Evolutionary conservation across 2,888 invertebrate species (phyloP).

Genomic region (Tiliacea citrago): DNA sequence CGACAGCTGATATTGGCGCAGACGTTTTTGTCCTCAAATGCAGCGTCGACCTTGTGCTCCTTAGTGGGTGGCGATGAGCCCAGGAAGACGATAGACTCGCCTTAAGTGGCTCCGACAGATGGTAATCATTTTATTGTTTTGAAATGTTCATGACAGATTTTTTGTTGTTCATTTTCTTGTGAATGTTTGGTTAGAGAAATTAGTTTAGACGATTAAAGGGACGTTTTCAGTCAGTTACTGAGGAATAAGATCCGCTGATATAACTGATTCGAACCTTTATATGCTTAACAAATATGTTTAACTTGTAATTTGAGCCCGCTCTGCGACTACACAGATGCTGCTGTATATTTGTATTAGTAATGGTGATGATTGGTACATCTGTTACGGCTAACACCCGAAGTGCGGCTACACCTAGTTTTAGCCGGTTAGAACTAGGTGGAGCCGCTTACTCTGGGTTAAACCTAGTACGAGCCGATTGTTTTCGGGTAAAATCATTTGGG

Average conservation of each 20-base stretch:
- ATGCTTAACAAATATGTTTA: neutral
- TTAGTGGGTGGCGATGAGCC: conserved; percentile 32
- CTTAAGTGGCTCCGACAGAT: conserved; percentile 46
- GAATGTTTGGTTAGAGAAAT: neutral
- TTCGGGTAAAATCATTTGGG: too few relatives aligned
- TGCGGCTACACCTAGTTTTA: too few relatives aligned
- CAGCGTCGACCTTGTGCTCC: conserved; percentile 37
- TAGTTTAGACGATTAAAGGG: neutral
- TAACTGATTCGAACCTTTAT: neutral
- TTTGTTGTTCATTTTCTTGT: conserved; percentile 13
- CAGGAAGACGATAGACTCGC: conserved; percentile 9
- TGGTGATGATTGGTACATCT: conserved; percentile 11
- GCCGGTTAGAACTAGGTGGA: too few relatives aligned
- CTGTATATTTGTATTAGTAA: conserved; percentile 22
- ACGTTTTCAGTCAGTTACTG: neutral
- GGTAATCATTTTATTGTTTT: conserved; percentile 20
- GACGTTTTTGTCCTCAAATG: conserved; percentile 25
- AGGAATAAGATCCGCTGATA: neutral
- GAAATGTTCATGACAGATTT: conserved; percentile 12
- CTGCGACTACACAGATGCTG: conserved; percentile 16
- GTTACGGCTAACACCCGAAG: too few relatives aligned
- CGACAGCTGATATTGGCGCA: conserved; percentile 22
- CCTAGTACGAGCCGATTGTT: too few relatives aligned
- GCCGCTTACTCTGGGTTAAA: too few relatives aligned
- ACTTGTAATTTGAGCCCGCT: neutral